phyloP scores from a whole-genome alignment of 2,797 vertebrate species.

The Cephalopachus bancanus region DNA sequence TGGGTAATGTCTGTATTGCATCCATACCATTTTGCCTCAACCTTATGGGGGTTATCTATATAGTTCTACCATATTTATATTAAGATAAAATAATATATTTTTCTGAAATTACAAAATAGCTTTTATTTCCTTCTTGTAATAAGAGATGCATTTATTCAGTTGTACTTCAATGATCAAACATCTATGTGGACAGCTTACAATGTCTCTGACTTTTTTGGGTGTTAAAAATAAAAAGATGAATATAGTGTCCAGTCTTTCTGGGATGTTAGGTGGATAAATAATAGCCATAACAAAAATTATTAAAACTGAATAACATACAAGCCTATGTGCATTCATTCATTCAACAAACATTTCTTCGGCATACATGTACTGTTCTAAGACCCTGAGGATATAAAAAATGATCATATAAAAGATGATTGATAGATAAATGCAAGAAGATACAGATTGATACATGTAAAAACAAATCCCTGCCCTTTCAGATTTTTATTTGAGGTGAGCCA shows the following conservation, averaged over 20 bases:
- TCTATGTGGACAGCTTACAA: neutral
- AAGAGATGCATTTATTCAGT: neutral
- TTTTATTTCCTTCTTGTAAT: slow-evolving; percentile 30
- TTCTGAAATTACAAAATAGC: neutral
- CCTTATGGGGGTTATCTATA: neutral
- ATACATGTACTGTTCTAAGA: neutral
- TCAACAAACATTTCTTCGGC: neutral
- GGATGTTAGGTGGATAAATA: neutral
- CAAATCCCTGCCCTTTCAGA: neutral
- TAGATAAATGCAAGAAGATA: neutral
- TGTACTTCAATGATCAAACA: neutral
- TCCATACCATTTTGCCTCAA: neutral
- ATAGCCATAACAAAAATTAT: neutral
- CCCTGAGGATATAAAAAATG: neutral
- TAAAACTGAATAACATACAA: neutral
- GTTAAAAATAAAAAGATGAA: neutral
- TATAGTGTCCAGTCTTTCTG: neutral
- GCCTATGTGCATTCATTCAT: neutral
- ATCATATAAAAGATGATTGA: too few relatives aligned
- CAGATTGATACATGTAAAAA: neutral
- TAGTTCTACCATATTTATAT: neutral
- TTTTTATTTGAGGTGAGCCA: neutral
- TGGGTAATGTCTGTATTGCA: neutral
- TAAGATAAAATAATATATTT: neutral
- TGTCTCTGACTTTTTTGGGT: neutral